Base-by-base conservation (phyloP, 2,113 vertebrate species). In the Lycocorax pyrrhopterus region DNA sequence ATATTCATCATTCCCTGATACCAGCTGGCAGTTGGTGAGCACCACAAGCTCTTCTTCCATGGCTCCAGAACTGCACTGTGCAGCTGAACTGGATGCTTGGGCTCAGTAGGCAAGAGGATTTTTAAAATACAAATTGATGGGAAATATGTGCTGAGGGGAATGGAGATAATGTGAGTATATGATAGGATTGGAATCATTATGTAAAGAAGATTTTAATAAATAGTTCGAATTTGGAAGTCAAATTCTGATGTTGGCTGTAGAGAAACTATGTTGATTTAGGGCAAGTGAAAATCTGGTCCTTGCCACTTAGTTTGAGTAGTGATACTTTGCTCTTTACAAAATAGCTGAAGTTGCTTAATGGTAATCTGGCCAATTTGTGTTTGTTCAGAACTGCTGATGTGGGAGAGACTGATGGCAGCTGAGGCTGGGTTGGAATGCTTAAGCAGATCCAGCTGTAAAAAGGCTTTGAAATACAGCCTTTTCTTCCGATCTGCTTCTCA, bases 321-420 rank as follows among this genome's bases (percentile, higher is more conserved):
- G 76, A 67, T 49, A 35, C 68, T 88, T 62, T 66, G 82, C 78
- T 76, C 37, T 81, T 86, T 62, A 75, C 43, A 47, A 71, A 97
- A 93, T 4, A 96, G 88, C 92, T 92, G 87, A 92, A 94, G 84
- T 73, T 94, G 91, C 93, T 82, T 83, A 68, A 89, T 89, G 89
- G 79, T 96, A 91, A 93, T 95, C 67, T 93, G 82, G 66, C 58
- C 78, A 77, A 73, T 95, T 93, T 69, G 46, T 76, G 67, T 69
- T 92, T 94, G 89, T 91, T 94, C 74, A 83, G 44, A 96, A 91
- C 62, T 87, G 89, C 91, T 96, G 93, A 94, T 87, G 84, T 87
- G 81, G 66, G 81, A 82, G 91, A 78, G 81, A 32, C 10, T 84
- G 72, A 52, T 63, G 92, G 88, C 79, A 96, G 89, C 87, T 82